Conservation (phyloP, 1,140 invertebrate genomes). For the Neodiprion fabricii region DNA sequence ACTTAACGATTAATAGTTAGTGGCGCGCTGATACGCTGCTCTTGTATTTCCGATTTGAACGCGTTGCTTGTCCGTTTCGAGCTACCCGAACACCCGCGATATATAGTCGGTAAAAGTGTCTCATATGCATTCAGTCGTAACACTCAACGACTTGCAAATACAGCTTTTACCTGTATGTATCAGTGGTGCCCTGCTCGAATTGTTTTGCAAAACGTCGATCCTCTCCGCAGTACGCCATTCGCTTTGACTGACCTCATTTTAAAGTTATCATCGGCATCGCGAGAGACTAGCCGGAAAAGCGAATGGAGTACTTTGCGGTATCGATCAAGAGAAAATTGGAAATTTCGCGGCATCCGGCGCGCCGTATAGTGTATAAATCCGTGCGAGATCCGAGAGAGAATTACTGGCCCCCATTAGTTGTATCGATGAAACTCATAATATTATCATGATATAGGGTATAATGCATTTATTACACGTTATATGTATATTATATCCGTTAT, state of each 20-base stretch:
- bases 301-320: no score
- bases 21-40: conserved; percentile 41
- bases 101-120: no score
- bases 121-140: no score
- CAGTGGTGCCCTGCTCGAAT: no score
- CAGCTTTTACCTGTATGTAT: no score
- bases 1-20: conserved; percentile 55
- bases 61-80: neutral
- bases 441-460: conserved; percentile 20
- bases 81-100: neutral
- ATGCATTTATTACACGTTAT: conserved; percentile 16
- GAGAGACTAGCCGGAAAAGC: no score
- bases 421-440: conserved; percentile 33
- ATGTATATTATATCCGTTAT: no score
- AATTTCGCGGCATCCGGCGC: conserved; percentile 30
- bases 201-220: neutral
- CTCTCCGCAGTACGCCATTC: neutral
- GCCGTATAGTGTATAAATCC: conserved; percentile 54
- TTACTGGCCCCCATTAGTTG: conserved; percentile 63
- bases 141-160: no score
- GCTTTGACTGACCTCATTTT: neutral
- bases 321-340: no score
- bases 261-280: neutral
- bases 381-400: conserved; percentile 61
- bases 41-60: neutral